Percentiles rank a stretch among this genome's conserved stretches.
These are phyloP conservation scores for Chinchilla lanigera DNA, from an alignment of 2,113 vertebrate species.

Conservation along the genomic window DNA sequence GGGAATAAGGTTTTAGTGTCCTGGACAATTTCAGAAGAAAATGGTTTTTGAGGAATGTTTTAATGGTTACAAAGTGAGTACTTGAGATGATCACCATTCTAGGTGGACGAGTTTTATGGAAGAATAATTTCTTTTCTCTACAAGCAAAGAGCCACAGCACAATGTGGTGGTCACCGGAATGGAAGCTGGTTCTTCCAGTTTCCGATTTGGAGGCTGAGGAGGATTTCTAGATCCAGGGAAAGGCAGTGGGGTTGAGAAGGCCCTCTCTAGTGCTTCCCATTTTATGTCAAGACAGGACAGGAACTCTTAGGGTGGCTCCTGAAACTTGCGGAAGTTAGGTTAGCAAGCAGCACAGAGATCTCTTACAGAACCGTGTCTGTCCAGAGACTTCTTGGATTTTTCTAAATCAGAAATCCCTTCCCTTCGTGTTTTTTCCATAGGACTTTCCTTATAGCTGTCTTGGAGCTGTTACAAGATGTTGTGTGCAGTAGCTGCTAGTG, in stretches of 20 bases:
- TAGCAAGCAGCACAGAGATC: neutral
- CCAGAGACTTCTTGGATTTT: neutral
- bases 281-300: neutral
- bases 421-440: neutral
- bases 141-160: neutral
- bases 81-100: neutral
- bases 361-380: neutral
- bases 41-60: neutral
- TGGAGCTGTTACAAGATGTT: neutral
- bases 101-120: neutral
- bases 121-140: conserved; percentile 24
- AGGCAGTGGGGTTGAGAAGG: neutral
- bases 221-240: neutral
- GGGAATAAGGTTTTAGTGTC: neutral
- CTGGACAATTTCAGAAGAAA: neutral
- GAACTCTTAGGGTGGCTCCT: neutral
- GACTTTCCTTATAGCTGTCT: neutral
- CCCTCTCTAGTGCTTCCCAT: neutral
- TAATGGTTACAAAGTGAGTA: neutral
- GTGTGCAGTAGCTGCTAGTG: neutral
- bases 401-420: neutral
- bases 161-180: neutral
- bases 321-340: neutral
- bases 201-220: neutral
- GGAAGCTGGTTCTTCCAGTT: neutral